Evolutionary conservation across 1,140 invertebrate genomes (phyloP).

Genomic region (Antheraea mylitta): DNA sequence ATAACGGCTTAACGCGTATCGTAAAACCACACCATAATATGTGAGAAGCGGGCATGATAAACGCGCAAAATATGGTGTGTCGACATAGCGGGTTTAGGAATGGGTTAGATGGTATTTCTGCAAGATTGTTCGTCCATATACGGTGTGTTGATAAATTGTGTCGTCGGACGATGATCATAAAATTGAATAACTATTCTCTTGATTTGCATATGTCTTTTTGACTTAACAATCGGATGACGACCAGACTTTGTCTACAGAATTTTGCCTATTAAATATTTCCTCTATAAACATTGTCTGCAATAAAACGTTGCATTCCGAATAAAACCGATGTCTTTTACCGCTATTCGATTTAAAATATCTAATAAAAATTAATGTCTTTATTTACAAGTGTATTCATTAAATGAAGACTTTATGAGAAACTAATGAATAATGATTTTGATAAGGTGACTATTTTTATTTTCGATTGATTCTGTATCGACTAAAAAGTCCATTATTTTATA

Average conservation of each 20-base stretch:
- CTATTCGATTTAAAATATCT: constrained; percentile 48
- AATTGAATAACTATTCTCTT: constrained; percentile 46
- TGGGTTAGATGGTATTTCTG: constrained; percentile 36
- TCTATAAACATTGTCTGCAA: constrained; percentile 40
- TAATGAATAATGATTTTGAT: constrained; percentile 29
- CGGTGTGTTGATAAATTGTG: constrained; percentile 44
- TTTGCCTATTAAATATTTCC: constrained; percentile 58
- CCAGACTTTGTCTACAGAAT: constrained; percentile 49
- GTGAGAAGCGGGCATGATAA: constrained; percentile 22
- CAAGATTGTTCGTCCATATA: constrained; percentile 30
- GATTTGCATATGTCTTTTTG: constrained; percentile 54
- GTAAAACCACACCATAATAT: constrained; percentile 11
- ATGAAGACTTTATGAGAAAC: constrained; percentile 27
- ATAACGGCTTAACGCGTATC: constrained; percentile 7
- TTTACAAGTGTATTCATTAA: constrained; percentile 35
- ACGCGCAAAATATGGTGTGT: constrained; percentile 40
- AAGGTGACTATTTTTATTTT: constrained; percentile 4
- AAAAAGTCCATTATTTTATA: background rate
- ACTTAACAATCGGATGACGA: constrained; percentile 41
- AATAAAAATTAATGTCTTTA: constrained; percentile 53
- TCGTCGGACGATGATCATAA: constrained; percentile 37
- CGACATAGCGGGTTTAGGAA: constrained; percentile 36
- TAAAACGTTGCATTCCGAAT: constrained; percentile 45
- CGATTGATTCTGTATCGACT: background rate
- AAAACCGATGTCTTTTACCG: constrained; percentile 51